Base-by-base conservation (phyloP, 1,140 invertebrate species). In the Aradophagus sp. region DNA sequence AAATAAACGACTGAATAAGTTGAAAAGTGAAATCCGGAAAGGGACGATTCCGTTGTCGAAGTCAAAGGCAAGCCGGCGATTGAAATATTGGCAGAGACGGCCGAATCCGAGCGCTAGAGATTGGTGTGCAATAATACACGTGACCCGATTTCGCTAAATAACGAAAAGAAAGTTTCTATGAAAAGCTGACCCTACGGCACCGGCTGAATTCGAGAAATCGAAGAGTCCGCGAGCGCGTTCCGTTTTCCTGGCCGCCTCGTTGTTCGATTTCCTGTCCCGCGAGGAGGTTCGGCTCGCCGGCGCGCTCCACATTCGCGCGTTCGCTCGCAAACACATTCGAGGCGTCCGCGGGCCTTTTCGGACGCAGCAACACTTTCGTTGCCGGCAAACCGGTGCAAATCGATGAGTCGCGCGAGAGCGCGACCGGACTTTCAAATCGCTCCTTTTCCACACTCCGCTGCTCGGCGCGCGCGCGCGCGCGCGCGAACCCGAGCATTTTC, bases 361-460 rank as follows among this genome's bases (percentile, higher is more conserved):
- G 59, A n/a, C n/a, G n/a, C n/a, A n/a, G 58, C 50, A 70, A 70
- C 62, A 73, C 69, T 73, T 73, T 73, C 62, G 55, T 35, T 73
- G 52, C 17, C 31, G 39, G 38, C 17, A 4, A 8, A 23, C 41
- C 45, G 63, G 68, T 69, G 74, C 71, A 74, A 74, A 76, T 74
- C 42, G 65, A 76, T 74, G 59, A 56, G 31, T 55, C 56, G 44
- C 50, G 35, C 39, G 52, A 69, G 67, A 63, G 53, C 50, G 47
- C 55, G 41, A 56, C 32, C 69, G 31, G 20, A 80, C 75, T 80
- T 77, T 80, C 76, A 75, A 78, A 77, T 74, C 72, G 69, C 56
- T 73, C 67, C 69, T 76, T 75, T 77, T 75, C 65, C 69, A 41
- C 59, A 42, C 35, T 71, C 59, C 35, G 50, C 31, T 62, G 47